Evolutionary conservation across 23 tunicate genomes (phyloP).

Genomic region (Ascidia mentula): DNA sequence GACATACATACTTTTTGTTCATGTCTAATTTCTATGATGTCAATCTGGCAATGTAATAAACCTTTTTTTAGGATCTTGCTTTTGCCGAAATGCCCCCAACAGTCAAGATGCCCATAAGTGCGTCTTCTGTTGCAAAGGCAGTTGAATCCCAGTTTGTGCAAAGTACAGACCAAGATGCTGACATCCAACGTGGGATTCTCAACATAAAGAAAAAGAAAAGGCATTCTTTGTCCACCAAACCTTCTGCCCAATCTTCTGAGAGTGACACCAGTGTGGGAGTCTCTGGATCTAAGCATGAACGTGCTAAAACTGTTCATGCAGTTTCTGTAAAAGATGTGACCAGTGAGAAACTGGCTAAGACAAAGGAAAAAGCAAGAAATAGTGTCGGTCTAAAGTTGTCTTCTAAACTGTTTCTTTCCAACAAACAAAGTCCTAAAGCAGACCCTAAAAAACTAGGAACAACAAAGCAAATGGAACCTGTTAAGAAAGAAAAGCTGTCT

Average conservation of each 20-base stretch:
- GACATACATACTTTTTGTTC: not conserved
- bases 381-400: constrained; percentile 22
- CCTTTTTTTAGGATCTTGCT: not conserved
- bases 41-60: too few species aligned
- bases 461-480: too few species aligned
- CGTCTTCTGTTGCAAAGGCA: not conserved
- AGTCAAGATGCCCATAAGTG: not conserved
- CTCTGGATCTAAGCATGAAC: constrained; percentile 1
- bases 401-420: not conserved
- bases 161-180: not conserved
- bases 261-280: not conserved
- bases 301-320: constrained; percentile 8
- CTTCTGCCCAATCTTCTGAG: not conserved
- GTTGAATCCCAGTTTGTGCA: not conserved
- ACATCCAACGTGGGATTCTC: constrained; percentile 1
- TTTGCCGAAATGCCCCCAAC: not conserved
- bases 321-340: not conserved
- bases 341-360: not conserved
- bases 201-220: not conserved
- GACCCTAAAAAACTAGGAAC: not conserved
- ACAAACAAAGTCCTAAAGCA: not conserved
- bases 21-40: too few species aligned
- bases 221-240: not conserved
- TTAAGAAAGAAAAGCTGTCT: not conserved
- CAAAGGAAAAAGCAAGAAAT: not conserved